Percentiles rank a stretch among this genome's conserved stretches.
These are phyloP conservation scores for Xyliphius kryptos DNA, from an alignment of 2,113 vertebrate species.

Conservation along the genomic window DNA sequence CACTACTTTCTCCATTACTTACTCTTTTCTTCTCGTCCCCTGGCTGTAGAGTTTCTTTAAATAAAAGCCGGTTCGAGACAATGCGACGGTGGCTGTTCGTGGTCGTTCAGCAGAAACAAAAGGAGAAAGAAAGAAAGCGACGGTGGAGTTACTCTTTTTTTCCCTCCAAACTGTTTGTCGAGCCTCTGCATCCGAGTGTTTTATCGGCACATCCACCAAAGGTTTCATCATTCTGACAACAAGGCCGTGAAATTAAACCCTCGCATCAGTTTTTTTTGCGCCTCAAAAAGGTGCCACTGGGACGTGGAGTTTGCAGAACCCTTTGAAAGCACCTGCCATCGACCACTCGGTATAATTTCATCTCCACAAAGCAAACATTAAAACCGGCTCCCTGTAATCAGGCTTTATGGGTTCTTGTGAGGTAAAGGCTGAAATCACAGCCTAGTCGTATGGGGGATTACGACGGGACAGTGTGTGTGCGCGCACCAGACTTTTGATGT, in stretches of 20 bases:
- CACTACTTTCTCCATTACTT: background rate
- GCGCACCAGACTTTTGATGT: conserved; percentile 47
- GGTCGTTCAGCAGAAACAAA: conserved; percentile 85
- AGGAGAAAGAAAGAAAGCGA: conserved; percentile 71
- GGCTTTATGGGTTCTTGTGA: conserved; percentile 47
- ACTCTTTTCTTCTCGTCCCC: conserved; percentile 26
- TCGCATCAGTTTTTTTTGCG: too few relatives aligned
- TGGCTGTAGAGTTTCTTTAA: conserved; percentile 49
- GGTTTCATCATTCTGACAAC: too few relatives aligned
- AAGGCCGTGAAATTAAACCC: too few relatives aligned
- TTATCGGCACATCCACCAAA: too few relatives aligned
- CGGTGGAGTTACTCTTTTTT: conserved; percentile 78
- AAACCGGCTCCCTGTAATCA: conserved; percentile 61
- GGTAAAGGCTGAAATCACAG: conserved; percentile 50
- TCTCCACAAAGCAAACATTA: conserved; percentile 42
- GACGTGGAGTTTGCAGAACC: background rate
- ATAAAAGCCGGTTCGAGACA: conserved; percentile 80
- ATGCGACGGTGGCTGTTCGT: conserved; percentile 74
- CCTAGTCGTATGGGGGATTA: conserved; percentile 50
- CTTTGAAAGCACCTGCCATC: conserved; percentile 12
- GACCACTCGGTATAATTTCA: conserved; percentile 12
- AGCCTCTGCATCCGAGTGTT: too few relatives aligned
- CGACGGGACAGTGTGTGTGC: conserved; percentile 46
- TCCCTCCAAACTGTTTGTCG: conserved; percentile 25
- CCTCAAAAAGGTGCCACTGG: background rate